Base-by-base conservation (phyloP, 2,113 vertebrate species). In the Gymnocephalus cernua region DNA sequence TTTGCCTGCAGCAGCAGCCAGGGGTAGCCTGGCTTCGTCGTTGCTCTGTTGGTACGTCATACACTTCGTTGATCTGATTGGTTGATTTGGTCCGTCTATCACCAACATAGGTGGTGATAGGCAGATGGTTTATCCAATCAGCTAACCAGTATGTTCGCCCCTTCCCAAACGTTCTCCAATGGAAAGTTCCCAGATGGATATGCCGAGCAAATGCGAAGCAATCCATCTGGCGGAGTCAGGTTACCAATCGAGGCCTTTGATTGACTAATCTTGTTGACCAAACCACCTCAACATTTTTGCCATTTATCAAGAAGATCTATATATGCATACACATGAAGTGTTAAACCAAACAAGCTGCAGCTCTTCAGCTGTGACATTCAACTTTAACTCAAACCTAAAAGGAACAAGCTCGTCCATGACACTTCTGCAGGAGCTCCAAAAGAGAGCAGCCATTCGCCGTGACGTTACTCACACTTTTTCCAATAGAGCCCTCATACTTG, bases 381-480 rank as follows among this genome's bases (percentile, higher is more conserved):
- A 70, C 50, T 25, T 57, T 2, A 29, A 67, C 53, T 86, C 44
- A 25, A 41, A 77, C 38, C 56, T 32, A 11, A 47, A 47, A 41
- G 8, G 48, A 78, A n/a, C 38, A 19, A 63, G 41, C n/a, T 21
- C 21, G 48, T 71, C 48, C n/a, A 29, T 68, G 50, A 68, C 27
- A 51, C 56, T 32, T 72, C 44, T 62, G 10, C 12, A 47, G 16
- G 21, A 65, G 65, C 16, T 57, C 7, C 45, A 48, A 35, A 47
- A 29, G 79, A 67, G 38, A 21, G 18, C 18, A 53, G 61, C 47
- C 47, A 9, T 59, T 80, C 53, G 27, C 57, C 10, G 58, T 53
- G 38, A 44, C 51, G 23, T 64, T 62, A 64, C 64, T 75, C 35
- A 18, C 68, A 70, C 27, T 77, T 76, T 85, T 72, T 74, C 74